A percentile compares a stretch with the other conserved stretches of the same genome.
phyloP scores from a whole-genome alignment of 1,140 invertebrate genomes.

The Trachelipus rathkii region DNA sequence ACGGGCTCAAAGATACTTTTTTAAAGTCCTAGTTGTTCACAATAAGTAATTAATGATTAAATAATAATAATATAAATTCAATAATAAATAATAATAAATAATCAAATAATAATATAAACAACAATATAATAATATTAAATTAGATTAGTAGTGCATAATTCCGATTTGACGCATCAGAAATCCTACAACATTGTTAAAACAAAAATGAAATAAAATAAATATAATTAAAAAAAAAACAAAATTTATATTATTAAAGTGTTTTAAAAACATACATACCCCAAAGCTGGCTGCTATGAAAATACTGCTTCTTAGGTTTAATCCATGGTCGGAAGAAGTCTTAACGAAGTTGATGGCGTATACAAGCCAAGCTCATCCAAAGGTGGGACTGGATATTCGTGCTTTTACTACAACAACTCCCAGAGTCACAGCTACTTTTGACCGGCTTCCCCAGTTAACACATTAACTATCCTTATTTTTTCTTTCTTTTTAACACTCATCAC shows the following conservation, averaged over 20 bases:
- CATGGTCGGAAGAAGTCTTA: neutral
- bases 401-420: constrained; percentile 37
- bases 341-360: constrained; percentile 34
- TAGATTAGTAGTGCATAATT: no score
- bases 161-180: no score
- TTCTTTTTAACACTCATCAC: no score
- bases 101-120: no score
- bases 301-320: neutral
- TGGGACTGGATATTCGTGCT: constrained; percentile 51
- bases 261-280: neutral
- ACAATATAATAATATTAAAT: no score
- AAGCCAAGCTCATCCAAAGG: constrained; percentile 48
- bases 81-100: no score
- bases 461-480: neutral
- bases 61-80: neutral
- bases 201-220: neutral
- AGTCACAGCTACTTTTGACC: constrained; percentile 49
- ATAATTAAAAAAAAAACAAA: neutral
- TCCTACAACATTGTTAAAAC: neutral
- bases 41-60: constrained; percentile 39
- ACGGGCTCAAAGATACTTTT: constrained; percentile 37
- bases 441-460: no score
- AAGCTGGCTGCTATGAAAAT: accelerated
- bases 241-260: neutral
- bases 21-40: constrained; percentile 49